These are phyloP conservation scores for Antedon mediterranea DNA, from an alignment of 53 echinoderm and acorn worm genomes.

Conservation along the genomic window DNA sequence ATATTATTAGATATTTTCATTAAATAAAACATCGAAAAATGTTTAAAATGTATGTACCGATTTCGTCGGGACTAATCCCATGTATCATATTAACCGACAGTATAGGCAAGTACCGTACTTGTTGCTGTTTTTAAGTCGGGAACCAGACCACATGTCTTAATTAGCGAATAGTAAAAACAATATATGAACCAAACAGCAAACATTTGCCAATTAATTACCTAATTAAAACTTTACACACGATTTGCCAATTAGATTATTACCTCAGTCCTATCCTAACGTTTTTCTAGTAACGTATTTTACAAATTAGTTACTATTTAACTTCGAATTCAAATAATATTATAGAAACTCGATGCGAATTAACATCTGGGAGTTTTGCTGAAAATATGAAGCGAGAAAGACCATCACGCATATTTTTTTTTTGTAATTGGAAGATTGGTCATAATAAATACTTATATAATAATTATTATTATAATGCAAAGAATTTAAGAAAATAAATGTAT, in stretches of 20 bases:
- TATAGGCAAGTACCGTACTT: background rate
- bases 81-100: too few relatives aligned
- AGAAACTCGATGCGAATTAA: background rate
- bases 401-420: background rate
- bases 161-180: background rate
- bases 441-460: too few relatives aligned
- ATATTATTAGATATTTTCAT: too few relatives aligned
- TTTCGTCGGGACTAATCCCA: too few relatives aligned
- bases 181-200: background rate
- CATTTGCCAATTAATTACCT: background rate
- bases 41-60: too few relatives aligned
- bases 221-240: background rate
- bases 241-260: background rate
- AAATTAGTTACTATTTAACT: background rate
- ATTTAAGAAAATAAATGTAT: too few relatives aligned
- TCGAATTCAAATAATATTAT: background rate
- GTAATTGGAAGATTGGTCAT: too few relatives aligned
- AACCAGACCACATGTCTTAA: background rate
- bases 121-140: background rate
- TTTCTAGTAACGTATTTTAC: background rate
- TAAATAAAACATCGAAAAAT: too few relatives aligned
- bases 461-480: too few relatives aligned
- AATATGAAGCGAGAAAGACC: background rate
- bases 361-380: background rate
- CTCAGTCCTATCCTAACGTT: background rate